These are phyloP conservation scores for Notothenia rossii DNA, from an alignment of 2,113 vertebrate genomes.

Conservation along the genomic window DNA sequence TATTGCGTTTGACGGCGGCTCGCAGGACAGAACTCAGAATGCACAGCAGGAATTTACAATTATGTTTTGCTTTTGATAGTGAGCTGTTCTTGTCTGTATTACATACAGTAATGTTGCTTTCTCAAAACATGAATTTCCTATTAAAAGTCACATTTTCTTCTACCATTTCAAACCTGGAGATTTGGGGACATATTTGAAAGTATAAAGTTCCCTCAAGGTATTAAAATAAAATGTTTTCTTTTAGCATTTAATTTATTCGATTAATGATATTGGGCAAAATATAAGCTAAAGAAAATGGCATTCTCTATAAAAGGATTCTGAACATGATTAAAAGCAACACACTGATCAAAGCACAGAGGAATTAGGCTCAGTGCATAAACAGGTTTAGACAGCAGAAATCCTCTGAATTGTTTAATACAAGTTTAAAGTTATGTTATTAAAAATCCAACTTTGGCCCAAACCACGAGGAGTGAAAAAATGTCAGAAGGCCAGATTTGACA, in stretches of 20 bases:
- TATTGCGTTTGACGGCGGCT: no score
- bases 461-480: constrained; percentile 6
- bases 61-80: no score
- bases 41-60: no score
- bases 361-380: constrained; percentile 31
- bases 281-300: neutral
- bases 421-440: neutral
- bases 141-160: neutral
- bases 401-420: constrained; percentile 16
- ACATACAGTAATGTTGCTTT: neutral
- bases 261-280: neutral
- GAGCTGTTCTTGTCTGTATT: neutral
- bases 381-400: constrained; percentile 44
- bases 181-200: neutral
- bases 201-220: neutral
- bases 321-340: neutral
- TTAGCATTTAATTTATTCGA: neutral
- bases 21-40: no score
- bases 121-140: neutral
- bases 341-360: constrained; percentile 51
- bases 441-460: constrained; percentile 1
- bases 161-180: neutral
- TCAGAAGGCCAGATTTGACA: constrained; percentile 41
- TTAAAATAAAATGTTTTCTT: neutral
- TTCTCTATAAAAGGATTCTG: neutral